Conservation (phyloP, 2,888 invertebrate genomes). For the Apoderus coryli region DNA sequence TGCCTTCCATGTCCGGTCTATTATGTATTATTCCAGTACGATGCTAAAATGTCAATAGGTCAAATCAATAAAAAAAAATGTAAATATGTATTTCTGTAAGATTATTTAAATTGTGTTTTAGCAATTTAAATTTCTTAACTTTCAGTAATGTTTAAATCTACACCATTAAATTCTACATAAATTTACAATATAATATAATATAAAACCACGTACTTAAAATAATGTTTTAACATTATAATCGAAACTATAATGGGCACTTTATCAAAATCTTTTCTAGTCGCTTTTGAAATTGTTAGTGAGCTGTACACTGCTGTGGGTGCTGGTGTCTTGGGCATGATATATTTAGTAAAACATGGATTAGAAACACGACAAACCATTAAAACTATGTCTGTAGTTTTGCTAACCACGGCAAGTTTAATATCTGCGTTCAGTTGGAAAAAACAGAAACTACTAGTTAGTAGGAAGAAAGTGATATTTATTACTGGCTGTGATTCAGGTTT, state of each 20-base stretch:
- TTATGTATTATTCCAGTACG: too few relatives aligned
- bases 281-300: slow-evolving; percentile 29
- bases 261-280: slow-evolving; percentile 15
- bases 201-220: too few relatives aligned
- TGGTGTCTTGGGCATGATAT: slow-evolving; percentile 26
- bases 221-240: too few relatives aligned
- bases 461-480: slow-evolving; percentile 44
- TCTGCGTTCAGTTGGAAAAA: slow-evolving; percentile 22
- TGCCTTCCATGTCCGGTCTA: too few relatives aligned
- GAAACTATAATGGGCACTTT: slow-evolving; percentile 17
- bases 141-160: too few relatives aligned
- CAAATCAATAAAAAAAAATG: too few relatives aligned
- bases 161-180: too few relatives aligned
- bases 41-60: too few relatives aligned
- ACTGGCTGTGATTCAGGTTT: slow-evolving; percentile 81
- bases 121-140: too few relatives aligned
- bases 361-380: slow-evolving; percentile 23
- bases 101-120: too few relatives aligned
- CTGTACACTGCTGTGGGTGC: slow-evolving; percentile 27
- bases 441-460: slow-evolving; percentile 18
- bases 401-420: slow-evolving; percentile 25
- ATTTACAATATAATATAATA: too few relatives aligned
- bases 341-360: slow-evolving; percentile 26
- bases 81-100: too few relatives aligned
- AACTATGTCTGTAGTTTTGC: slow-evolving; percentile 22